phyloP scores from a whole-genome alignment of 2,113 vertebrate genomes.

The Acanthochromis polyacanthus region DNA sequence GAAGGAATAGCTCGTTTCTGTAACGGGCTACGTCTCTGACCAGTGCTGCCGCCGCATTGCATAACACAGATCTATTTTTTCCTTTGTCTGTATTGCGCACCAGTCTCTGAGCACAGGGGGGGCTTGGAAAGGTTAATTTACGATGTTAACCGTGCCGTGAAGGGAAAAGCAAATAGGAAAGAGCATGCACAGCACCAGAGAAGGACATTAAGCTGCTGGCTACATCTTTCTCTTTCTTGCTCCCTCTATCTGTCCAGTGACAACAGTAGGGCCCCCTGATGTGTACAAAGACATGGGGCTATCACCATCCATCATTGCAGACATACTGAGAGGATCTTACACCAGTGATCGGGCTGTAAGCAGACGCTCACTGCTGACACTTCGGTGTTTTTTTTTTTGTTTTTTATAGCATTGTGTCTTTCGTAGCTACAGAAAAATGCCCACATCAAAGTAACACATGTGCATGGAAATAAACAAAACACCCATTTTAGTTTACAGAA shows the following conservation, averaged over 20 bases:
- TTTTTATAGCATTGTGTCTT: constrained; percentile 9
- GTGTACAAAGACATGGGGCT: constrained; percentile 87
- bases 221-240: constrained; percentile 88
- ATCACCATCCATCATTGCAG: constrained; percentile 91
- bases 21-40: constrained; percentile 65
- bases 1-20: constrained; percentile 56
- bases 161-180: constrained; percentile 91
- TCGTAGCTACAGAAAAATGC: constrained; percentile 42
- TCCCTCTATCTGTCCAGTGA: constrained; percentile 87
- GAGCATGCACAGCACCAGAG: constrained; percentile 93
- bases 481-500: constrained; percentile 10
- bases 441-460: constrained; percentile 32
- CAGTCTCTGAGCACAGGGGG: constrained; percentile 90
- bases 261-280: constrained; percentile 87
- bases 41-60: constrained; percentile 69
- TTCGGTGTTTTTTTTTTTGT: constrained; percentile 66
- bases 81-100: constrained; percentile 88
- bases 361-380: constrained; percentile 81
- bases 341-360: constrained; percentile 89
- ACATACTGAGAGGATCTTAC: constrained; percentile 89
- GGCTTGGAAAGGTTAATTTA: constrained; percentile 92
- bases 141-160: constrained; percentile 91
- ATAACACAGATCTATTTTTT: constrained; percentile 71
- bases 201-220: constrained; percentile 87
- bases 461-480: constrained; percentile 32